Base-by-base conservation (phyloP, 30 jellyfish, hydroid and myxozoan species). In the Chrysaora quinquecirrha region DNA sequence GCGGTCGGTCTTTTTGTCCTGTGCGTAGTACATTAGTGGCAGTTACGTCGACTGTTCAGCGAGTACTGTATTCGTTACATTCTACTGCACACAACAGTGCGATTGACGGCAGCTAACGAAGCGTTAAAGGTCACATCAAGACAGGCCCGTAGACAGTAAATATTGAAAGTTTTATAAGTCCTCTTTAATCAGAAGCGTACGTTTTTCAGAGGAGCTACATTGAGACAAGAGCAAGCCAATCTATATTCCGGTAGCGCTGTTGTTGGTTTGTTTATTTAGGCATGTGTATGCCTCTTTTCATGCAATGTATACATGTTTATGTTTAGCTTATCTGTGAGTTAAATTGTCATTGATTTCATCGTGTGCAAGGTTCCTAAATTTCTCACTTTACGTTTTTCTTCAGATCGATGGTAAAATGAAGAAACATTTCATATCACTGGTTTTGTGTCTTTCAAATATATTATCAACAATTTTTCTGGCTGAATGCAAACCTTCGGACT, bases 401-500 rank as follows among this genome's bases (percentile, higher is more conserved):
- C 54, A 38, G 54, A 14, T 14, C 14, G 54, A 6, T 38, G 14
- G 6, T 38, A 6, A 14, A 4, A 52, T 52, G 68, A 25, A 52
- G 12, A 10, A 3, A 10, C 9, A 19, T 16, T 10, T 52, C 4
- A 38, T 38, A 67, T 10, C 54, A 6, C n/a, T 64, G 19, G 64
- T 48, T 12, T 16, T 79, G 22, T 23, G 52, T 43, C 1, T 79
- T 21, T 2, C 38, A 18, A 70, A 43, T 70, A 38, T 38, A 38
- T 3, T 38, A 38, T 38, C 54, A 38, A 6, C 11, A 14, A 38
- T 6, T 14, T 38, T 3, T 14, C 14, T 38, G 54, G 54, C 10
- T 30, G 84, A 52, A 4, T 52, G 84, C 23, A 80, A 67, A 34
- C 90, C 84, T 1, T n/a, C 74, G 31, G 27, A 80, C 47, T 80